Evolutionary conservation across 2,113 vertebrate species (phyloP).

Genomic region (Athene cunicularia): DNA sequence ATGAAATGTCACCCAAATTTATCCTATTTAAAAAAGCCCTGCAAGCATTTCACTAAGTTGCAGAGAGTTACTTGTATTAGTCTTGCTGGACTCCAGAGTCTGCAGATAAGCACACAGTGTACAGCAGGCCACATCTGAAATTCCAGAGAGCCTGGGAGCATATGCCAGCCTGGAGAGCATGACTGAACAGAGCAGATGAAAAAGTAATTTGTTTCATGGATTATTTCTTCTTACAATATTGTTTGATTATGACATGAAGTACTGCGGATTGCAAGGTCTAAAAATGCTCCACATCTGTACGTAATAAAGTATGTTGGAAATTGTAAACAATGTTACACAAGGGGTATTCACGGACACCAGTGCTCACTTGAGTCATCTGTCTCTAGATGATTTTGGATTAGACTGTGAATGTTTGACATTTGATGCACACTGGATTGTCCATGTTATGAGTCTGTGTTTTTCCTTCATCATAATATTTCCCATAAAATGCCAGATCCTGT

Average conservation of each 20-base stretch:
- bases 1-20: constrained; percentile 39
- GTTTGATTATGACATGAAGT: neutral
- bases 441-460: neutral
- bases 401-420: neutral
- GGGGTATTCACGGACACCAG: neutral
- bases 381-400: neutral
- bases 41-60: neutral
- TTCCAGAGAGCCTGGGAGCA: neutral
- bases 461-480: neutral
- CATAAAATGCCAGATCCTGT: neutral
- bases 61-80: neutral
- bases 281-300: neutral
- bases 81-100: neutral
- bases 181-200: neutral
- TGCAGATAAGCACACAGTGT: neutral
- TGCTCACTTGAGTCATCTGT: neutral
- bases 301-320: neutral
- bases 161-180: neutral
- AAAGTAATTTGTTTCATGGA: constrained; percentile 7
- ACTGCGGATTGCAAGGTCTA: neutral
- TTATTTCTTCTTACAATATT: neutral
- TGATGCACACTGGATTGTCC: neutral
- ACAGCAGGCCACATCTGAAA: neutral
- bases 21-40: neutral
- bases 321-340: neutral